phyloP scores from a whole-genome alignment of 2,797 vertebrate genomes.

The Spea hammondii region DNA sequence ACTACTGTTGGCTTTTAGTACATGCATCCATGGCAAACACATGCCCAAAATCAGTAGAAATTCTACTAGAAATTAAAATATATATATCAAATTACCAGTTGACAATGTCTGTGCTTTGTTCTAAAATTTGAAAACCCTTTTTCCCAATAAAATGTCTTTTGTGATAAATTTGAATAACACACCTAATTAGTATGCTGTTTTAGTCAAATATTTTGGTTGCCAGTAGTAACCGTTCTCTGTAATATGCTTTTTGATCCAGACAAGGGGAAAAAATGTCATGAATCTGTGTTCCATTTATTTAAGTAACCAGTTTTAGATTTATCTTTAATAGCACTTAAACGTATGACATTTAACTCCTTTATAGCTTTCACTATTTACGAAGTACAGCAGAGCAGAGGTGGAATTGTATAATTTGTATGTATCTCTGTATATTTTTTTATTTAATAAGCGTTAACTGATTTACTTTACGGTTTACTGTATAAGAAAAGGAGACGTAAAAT shows the following conservation, averaged over 20 bases:
- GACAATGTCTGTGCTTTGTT: slow-evolving; percentile 9
- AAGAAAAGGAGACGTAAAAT: too few relatives aligned
- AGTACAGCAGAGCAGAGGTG: too few relatives aligned
- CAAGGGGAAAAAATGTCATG: slow-evolving; percentile 26
- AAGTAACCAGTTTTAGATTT: slow-evolving; percentile 19
- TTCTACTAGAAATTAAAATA: background rate
- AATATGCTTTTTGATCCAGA: slow-evolving; percentile 34
- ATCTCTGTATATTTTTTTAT: too few relatives aligned
- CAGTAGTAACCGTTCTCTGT: slow-evolving; percentile 32
- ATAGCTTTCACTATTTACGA: too few relatives aligned
- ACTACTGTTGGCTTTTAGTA: background rate
- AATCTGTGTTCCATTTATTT: slow-evolving; percentile 29
- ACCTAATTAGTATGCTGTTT: slow-evolving; percentile 45
- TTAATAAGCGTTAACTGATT: too few relatives aligned
- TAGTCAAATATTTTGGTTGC: slow-evolving; percentile 47
- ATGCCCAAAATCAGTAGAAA: background rate
- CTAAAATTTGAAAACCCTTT: slow-evolving; percentile 17
- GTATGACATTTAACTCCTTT: too few relatives aligned
- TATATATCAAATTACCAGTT: background rate
- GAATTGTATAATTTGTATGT: too few relatives aligned
- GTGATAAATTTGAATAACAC: slow-evolving; percentile 23
- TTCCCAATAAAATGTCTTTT: slow-evolving; percentile 19
- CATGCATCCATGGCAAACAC: background rate
- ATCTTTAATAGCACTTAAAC: background rate
- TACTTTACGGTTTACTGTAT: too few relatives aligned